phyloP scores from a whole-genome alignment of 1,140 invertebrate genomes.

The Zaprionus davidi region DNA sequence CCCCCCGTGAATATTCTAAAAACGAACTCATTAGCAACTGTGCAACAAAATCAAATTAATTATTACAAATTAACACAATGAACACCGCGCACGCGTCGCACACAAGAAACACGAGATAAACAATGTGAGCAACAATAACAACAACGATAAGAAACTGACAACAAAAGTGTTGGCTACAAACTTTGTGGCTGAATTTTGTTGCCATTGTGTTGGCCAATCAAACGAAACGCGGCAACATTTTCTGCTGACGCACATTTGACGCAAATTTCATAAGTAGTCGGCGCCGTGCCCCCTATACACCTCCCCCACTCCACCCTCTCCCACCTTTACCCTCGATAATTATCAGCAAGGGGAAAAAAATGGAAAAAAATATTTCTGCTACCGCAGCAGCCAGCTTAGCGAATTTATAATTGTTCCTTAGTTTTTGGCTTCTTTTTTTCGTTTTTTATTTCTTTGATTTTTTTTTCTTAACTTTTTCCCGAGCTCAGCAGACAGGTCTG shows the following conservation, averaged over 20 bases:
- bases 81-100: constrained; percentile 56
- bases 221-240: constrained; percentile 45
- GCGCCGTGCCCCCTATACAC: neutral
- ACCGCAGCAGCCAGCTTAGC: constrained; percentile 48
- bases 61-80: constrained; percentile 75
- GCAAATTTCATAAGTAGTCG: constrained; percentile 37
- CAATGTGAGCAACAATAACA: constrained; percentile 44
- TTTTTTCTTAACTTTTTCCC: constrained; percentile 14
- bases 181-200: constrained; percentile 33
- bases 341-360: constrained; percentile 10
- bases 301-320: neutral
- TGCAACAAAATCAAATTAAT: constrained; percentile 64
- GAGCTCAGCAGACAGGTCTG: constrained; percentile 58
- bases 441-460: constrained; percentile 29
- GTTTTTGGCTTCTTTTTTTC: constrained; percentile 4
- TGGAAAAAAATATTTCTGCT: constrained; percentile 38
- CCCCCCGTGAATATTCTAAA: constrained; percentile 15
- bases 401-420: constrained; percentile 65
- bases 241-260: constrained; percentile 64
- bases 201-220: constrained; percentile 45
- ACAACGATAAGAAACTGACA: neutral
- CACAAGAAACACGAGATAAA: constrained; percentile 50
- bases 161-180: constrained; percentile 26
- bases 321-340: constrained; percentile 30
- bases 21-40: constrained; percentile 24